Evolutionary conservation across 1,140 invertebrate species (phyloP).

Genomic region (Druon quercuslanigerum): DNA sequence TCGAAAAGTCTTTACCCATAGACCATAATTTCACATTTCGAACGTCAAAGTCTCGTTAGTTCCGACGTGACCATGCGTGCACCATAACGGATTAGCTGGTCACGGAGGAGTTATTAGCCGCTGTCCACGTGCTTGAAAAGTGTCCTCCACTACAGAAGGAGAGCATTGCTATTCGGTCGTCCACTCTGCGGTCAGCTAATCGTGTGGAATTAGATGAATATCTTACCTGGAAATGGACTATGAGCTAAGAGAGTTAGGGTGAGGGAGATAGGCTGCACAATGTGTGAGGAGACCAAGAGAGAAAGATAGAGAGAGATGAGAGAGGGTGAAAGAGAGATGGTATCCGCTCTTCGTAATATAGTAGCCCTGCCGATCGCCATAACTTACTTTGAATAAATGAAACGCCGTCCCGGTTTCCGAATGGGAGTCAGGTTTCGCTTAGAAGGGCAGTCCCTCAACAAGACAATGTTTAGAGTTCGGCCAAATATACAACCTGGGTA

Average conservation of each 20-base stretch:
- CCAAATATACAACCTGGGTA: conserved; percentile 53
- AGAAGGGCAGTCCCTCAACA: conserved; percentile 47
- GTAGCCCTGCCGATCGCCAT: conserved; percentile 59
- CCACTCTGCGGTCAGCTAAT: conserved; percentile 43
- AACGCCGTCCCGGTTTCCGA: conserved; percentile 55
- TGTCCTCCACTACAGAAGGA: conserved; percentile 1
- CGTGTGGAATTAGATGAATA: conserved; percentile 51
- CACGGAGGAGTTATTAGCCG: conserved; percentile 1
- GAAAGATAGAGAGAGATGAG: conserved; percentile 25
- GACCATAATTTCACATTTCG: not conserved
- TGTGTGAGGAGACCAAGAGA: conserved; percentile 36
- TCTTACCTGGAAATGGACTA: conserved; percentile 54
- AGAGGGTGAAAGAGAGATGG: conserved; percentile 43
- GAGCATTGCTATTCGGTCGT: conserved; percentile 48
- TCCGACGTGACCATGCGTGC: not conserved
- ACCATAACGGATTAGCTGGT: not conserved
- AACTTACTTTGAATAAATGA: conserved; percentile 66
- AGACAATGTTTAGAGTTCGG: conserved; percentile 47
- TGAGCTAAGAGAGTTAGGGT: conserved; percentile 47
- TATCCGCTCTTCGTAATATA: conserved; percentile 58
- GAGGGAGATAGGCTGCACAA: conserved; percentile 38
- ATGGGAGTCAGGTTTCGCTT: conserved; percentile 49
- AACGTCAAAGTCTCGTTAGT: not conserved
- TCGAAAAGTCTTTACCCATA: not conserved
- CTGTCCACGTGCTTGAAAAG: conserved; percentile 1